phyloP scores from a whole-genome alignment of 2,888 invertebrate genomes.

The Amblyteles armatorius region DNA sequence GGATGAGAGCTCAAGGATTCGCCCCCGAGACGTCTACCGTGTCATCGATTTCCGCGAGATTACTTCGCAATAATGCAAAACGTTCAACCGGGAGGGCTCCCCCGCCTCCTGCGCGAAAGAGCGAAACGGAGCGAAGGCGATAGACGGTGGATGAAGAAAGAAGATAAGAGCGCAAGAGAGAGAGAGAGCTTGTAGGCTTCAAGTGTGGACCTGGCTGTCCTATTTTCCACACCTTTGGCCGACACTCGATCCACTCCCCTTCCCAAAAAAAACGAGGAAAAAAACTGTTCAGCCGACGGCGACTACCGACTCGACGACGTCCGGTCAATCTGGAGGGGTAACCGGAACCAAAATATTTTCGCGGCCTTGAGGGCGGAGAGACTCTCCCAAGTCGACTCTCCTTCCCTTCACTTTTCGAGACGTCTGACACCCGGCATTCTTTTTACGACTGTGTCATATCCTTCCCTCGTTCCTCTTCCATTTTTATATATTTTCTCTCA shows the following conservation, averaged over 20 bases:
- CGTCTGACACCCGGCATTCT: slow-evolving; percentile 29
- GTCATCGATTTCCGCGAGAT: slow-evolving; percentile 69
- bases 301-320: slow-evolving; percentile 53
- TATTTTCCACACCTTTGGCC: slow-evolving; percentile 68
- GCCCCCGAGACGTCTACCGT: slow-evolving; percentile 66
- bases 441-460: slow-evolving; percentile 6
- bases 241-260: slow-evolving; percentile 50
- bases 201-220: slow-evolving; percentile 69
- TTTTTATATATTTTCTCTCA: slow-evolving; percentile 56
- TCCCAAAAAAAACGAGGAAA: not conserved
- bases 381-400: not conserved
- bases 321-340: slow-evolving; percentile 58
- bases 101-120: slow-evolving; percentile 17
- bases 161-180: slow-evolving; percentile 36
- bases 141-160: not conserved
- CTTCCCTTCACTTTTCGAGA: slow-evolving; percentile 30
- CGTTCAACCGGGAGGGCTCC: slow-evolving; percentile 57
- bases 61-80: slow-evolving; percentile 72
- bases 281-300: slow-evolving; percentile 51
- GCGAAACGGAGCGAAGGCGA: slow-evolving; percentile 9
- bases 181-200: slow-evolving; percentile 45
- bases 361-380: slow-evolving; percentile 54
- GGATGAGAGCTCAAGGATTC: slow-evolving; percentile 61
- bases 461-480: slow-evolving; percentile 46
- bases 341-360: slow-evolving; percentile 66